Conservation (phyloP, 2,113 vertebrate genomes). For the Aptenodytes forsteri region DNA sequence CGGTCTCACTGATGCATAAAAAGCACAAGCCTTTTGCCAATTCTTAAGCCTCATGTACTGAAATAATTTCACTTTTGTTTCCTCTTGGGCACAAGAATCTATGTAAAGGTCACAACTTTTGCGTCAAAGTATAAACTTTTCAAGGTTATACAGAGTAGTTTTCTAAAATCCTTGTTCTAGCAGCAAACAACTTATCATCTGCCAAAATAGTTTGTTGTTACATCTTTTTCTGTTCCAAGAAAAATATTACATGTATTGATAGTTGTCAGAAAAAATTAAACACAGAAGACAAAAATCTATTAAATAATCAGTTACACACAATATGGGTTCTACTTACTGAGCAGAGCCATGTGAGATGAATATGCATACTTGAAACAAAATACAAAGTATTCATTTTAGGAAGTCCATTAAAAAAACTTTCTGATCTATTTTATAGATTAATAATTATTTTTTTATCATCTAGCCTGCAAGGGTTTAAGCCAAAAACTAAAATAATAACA, state of each 20-base stretch:
- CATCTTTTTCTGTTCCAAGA: not conserved
- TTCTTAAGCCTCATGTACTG: slow-evolving; percentile 23
- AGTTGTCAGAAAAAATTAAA: not conserved
- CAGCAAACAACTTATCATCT: not conserved
- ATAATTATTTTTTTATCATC: not conserved
- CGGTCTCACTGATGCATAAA: slow-evolving; percentile 55
- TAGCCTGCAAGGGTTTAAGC: not conserved
- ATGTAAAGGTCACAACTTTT: slow-evolving; percentile 16
- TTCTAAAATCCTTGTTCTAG: not conserved
- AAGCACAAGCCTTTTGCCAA: slow-evolving; percentile 32
- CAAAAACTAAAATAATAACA: not conserved
- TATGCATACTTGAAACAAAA: not conserved
- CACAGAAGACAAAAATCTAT: not conserved
- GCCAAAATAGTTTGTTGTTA: not conserved
- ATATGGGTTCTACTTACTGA: not conserved
- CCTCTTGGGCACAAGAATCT: slow-evolving; percentile 6
- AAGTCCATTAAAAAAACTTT: not conserved
- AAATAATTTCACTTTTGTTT: slow-evolving; percentile 44
- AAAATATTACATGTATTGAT: not conserved
- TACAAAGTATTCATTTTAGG: not conserved
- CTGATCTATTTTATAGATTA: not conserved
- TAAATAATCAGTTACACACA: not conserved
- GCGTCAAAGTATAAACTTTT: not conserved
- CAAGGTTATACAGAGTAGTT: not conserved
- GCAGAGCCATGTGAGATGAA: not conserved